phyloP scores from a whole-genome alignment of 2,888 invertebrate genomes.

The Hyposoter didymator region DNA sequence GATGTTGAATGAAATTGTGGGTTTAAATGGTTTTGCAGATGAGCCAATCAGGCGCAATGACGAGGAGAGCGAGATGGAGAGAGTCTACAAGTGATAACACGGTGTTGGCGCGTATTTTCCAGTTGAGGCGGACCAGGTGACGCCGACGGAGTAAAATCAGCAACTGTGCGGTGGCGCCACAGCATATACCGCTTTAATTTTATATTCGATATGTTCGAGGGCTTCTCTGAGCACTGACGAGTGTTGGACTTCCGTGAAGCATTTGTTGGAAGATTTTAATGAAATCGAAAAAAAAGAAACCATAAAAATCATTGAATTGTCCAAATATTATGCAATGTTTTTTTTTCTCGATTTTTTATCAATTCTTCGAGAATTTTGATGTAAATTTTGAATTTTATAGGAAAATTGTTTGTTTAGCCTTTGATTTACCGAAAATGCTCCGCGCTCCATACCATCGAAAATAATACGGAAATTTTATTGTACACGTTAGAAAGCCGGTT shows the following conservation, averaged over 20 bases:
- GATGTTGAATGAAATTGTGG: background rate
- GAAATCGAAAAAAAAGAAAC: background rate
- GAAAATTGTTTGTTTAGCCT: background rate
- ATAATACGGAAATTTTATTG: background rate
- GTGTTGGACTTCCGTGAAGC: background rate
- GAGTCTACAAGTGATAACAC: slow-evolving; percentile 35
- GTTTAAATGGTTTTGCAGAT: background rate
- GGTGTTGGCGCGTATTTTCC: slow-evolving; percentile 47
- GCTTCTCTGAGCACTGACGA: slow-evolving; percentile 60
- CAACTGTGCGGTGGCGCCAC: slow-evolving; percentile 60
- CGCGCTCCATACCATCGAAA: background rate
- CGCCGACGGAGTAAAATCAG: slow-evolving; percentile 59
- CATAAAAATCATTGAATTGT: background rate
- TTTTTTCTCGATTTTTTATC: background rate
- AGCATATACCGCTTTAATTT: slow-evolving; percentile 59
- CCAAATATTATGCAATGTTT: background rate
- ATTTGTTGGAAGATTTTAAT: background rate
- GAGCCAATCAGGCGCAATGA: background rate
- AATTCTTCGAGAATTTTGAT: background rate
- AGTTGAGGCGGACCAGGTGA: slow-evolving; percentile 37
- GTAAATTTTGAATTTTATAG: background rate
- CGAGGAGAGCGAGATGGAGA: background rate
- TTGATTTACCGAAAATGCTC: no score
- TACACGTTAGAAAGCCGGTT: slow-evolving; percentile 43
- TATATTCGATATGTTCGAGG: slow-evolving; percentile 67